These are phyloP conservation scores for Brachionus angularis DNA, from an alignment of 1,140 invertebrate genomes.

Conservation along the genomic window DNA sequence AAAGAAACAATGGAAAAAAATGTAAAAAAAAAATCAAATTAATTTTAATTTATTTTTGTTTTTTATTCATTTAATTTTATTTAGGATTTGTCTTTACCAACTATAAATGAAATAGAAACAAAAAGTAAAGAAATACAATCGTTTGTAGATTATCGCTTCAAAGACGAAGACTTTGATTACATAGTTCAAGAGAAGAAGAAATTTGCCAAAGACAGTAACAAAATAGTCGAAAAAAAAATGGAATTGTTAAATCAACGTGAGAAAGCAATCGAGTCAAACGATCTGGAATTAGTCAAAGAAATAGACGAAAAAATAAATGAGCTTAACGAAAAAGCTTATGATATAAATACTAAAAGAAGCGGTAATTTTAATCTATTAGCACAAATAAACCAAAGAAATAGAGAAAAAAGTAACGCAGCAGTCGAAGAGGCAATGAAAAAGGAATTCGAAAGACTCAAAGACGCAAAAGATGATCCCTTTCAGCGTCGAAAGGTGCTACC, in stretches of 20 bases:
- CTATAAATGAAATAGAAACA: constrained; percentile 18
- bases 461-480: constrained; percentile 37
- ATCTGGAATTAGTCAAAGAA: constrained; percentile 24
- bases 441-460: constrained; percentile 39
- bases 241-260: constrained; percentile 6
- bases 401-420: constrained; percentile 6
- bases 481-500: constrained; percentile 28
- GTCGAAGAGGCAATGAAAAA: constrained; percentile 43
- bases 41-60: background rate
- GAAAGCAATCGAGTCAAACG: constrained; percentile 7
- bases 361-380: constrained; percentile 21
- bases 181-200: constrained; percentile 27
- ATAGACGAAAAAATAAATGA: constrained; percentile 31
- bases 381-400: constrained; percentile 33
- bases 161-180: constrained; percentile 42
- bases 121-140: constrained; percentile 38
- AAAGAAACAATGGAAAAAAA: constrained; percentile 73
- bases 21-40: constrained; percentile 55
- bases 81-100: constrained; percentile 12
- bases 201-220: constrained; percentile 35
- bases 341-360: constrained; percentile 15
- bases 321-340: constrained; percentile 35
- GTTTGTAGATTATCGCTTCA: constrained; percentile 33
- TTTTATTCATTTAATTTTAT: too few species aligned
- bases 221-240: constrained; percentile 37